Conservation (phyloP, 64 coral and sea anemone genomes). For the Actinia equina region DNA sequence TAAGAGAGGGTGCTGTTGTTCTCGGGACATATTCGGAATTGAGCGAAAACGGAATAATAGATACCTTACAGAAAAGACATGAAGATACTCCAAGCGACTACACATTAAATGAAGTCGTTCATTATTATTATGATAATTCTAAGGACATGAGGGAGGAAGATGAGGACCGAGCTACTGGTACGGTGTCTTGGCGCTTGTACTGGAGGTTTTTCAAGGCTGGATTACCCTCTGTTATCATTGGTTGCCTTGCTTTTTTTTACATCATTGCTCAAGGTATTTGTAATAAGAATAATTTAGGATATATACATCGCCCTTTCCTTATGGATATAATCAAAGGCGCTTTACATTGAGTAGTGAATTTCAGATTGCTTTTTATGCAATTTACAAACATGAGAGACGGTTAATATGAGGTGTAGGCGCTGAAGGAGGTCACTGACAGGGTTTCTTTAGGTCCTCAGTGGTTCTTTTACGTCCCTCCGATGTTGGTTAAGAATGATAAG, state of each 20-base stretch:
- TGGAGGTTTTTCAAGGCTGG: slow-evolving; percentile 18
- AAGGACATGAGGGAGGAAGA: slow-evolving; percentile 22
- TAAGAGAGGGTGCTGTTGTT: background rate
- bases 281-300: too few species aligned
- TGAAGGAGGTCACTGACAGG: too few species aligned
- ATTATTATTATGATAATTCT: background rate
- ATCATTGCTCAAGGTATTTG: background rate
- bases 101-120: background rate
- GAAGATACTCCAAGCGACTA: background rate
- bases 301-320: too few species aligned
- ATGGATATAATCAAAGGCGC: too few species aligned
- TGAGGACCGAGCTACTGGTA: slow-evolving; percentile 9
- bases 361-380: too few species aligned
- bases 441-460: too few species aligned
- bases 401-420: too few species aligned
- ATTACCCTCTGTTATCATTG: background rate
- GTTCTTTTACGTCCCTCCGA: too few species aligned
- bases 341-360: too few species aligned
- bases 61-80: background rate
- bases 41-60: background rate
- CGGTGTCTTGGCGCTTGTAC: slow-evolving; percentile 40
- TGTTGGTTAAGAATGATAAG: too few species aligned
- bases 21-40: background rate
- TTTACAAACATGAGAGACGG: too few species aligned
- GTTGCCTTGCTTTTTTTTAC: background rate